Evolutionary conservation across 2,113 vertebrate species (phyloP), one percentile per base, ranked within the genome.

Genomic region (Numida meleagris): DNA sequence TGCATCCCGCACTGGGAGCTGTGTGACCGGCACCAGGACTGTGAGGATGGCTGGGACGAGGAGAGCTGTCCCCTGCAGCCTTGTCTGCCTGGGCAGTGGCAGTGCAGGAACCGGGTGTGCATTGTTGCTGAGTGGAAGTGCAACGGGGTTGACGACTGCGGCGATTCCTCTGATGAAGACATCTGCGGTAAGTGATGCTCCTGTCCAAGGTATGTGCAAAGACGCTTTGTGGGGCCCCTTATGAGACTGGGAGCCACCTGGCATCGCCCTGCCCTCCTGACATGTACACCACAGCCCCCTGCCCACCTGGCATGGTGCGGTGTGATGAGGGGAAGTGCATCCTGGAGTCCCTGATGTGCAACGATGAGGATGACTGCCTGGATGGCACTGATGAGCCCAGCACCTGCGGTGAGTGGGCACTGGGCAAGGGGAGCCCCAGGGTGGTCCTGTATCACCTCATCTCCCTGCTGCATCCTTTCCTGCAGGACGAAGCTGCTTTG

Each of bases 121-220:
- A 94, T 99, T 86, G 97, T 98, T 9, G 98, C 98, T 21, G 96
- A 98, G 11, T 99, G 98, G 99, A 98, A 98, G 96, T 99, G 99
- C 23, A 98, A 99, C 0, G 98, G 98, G 6, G 93, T 98, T 20
- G 96, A 99, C 2, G 98, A 99, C 96, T 99, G 99, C 11, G 98
- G 98, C 0, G 99, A 99, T 89, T 96, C 96, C 46, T 99, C 99
- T 0, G 99, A 99, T 23, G 99, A 99, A 94, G 98, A 98, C 1
- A 6, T 80, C 46, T 98, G 98, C 0, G 96, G 98, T 98, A 93
- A 94, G 96, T 3, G 10, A n/a, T 46, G 55, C 16, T 27, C 10
- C 36, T 59, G 25, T 23, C 53, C 53, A 33, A 33, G 31, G 53
- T 29, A 57, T 33, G 53, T 57, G 53, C 53, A 31, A 8, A 21